These are phyloP conservation scores for Cyphomyrus plagiostoma DNA, from an alignment of 2,113 vertebrate genomes.

Conservation along the genomic window DNA sequence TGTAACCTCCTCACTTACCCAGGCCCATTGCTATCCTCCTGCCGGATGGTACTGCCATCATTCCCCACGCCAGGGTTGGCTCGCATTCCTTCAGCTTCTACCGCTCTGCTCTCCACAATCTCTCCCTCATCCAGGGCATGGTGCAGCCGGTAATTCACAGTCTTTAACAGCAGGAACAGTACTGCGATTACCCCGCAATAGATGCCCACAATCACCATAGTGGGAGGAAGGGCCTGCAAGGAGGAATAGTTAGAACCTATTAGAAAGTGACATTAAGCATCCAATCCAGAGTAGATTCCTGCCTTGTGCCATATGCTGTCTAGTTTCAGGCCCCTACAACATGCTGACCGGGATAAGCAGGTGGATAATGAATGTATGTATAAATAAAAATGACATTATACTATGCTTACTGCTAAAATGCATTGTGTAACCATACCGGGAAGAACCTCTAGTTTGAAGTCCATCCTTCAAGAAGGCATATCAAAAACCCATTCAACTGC, in stretches of 20 bases:
- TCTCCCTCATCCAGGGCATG: constrained; percentile 93
- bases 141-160: constrained; percentile 92
- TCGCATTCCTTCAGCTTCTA: constrained; percentile 65
- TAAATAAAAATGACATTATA: not conserved
- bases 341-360: not conserved
- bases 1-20: constrained; percentile 65
- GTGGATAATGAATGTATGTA: not conserved
- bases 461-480: not conserved
- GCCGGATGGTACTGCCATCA: constrained; percentile 62
- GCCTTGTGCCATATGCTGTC: not conserved
- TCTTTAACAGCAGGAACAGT: constrained; percentile 91
- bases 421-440: not conserved
- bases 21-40: constrained; percentile 86
- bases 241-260: not conserved
- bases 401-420: not conserved
- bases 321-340: not conserved
- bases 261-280: not conserved
- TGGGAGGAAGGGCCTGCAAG: constrained; percentile 84
- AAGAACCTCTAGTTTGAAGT: not conserved
- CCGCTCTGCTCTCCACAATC: constrained; percentile 79
- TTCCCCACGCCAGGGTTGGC: constrained; percentile 68
- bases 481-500: not conserved
- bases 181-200: constrained; percentile 91
- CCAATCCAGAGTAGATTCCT: not conserved
- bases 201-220: constrained; percentile 94